Conservation (phyloP, 2,888 invertebrate species). For the Capitulum mitella region DNA sequence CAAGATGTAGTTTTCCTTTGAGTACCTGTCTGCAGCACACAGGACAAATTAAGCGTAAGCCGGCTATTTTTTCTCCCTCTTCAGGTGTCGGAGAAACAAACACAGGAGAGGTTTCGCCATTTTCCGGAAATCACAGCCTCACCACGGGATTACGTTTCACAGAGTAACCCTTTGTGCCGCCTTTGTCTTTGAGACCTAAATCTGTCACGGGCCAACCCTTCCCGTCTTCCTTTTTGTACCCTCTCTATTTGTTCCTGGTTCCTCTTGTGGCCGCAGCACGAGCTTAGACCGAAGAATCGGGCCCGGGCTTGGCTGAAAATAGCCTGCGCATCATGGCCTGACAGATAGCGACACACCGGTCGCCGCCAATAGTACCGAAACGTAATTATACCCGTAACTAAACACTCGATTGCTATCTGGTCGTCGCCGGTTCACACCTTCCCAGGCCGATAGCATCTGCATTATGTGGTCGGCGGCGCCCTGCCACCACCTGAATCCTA, state of each 20-base stretch:
- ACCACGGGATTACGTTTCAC: neutral
- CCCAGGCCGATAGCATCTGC: neutral
- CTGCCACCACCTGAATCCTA: neutral
- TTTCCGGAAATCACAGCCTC: neutral
- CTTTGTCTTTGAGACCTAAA: constrained; percentile 24
- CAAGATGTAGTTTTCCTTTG: no score
- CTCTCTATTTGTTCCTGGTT: neutral
- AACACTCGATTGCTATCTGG: constrained; percentile 18
- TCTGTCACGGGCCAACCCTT: constrained; percentile 20
- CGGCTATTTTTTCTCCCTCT: no score
- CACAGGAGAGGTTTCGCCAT: no score
- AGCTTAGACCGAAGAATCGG: neutral
- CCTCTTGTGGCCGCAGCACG: constrained; percentile 5
- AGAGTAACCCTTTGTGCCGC: neutral
- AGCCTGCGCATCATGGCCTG: neutral
- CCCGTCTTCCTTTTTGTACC: neutral
- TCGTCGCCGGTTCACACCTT: neutral
- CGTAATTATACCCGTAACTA: constrained; percentile 22
- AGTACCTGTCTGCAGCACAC: no score
- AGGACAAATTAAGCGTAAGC: no score
- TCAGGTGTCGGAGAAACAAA: no score
- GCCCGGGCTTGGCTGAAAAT: neutral
- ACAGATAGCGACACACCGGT: neutral
- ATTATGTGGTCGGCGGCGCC: neutral
- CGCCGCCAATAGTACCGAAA: neutral